Evolutionary conservation across 2,113 vertebrate genomes (phyloP).

Genomic region (Alexandromys fortis): DNA sequence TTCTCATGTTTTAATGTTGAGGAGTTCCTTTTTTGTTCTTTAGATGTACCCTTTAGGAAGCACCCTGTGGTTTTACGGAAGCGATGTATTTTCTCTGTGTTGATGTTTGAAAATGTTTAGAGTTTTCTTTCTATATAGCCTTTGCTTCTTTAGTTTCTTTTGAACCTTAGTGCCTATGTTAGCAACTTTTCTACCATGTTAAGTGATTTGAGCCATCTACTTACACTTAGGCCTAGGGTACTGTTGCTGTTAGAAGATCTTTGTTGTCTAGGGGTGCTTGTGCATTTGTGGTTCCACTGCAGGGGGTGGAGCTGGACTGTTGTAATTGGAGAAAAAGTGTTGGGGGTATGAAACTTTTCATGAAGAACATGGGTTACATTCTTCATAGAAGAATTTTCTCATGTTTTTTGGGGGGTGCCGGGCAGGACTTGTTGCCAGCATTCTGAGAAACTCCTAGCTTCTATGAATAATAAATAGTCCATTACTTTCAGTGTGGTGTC

Average conservation of each 20-base stretch:
- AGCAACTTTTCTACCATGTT: neutral
- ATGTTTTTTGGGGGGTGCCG: neutral
- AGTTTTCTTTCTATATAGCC: neutral
- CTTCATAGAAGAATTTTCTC: neutral
- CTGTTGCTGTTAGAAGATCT: neutral
- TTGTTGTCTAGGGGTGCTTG: neutral
- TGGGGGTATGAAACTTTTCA: neutral
- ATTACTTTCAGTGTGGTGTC: neutral
- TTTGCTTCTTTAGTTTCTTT: constrained; percentile 19
- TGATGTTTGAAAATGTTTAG: neutral
- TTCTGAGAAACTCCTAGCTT: neutral
- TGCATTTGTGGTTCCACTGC: neutral
- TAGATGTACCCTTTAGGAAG: neutral
- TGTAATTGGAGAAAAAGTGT: neutral
- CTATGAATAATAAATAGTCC: neutral
- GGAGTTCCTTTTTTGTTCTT: neutral
- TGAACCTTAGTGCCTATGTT: neutral
- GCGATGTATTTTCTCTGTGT: neutral
- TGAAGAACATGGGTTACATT: neutral
- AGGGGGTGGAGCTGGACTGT: neutral
- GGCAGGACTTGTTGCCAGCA: neutral
- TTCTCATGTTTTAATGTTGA: constrained; percentile 5
- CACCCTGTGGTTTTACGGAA: neutral
- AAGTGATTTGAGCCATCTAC: neutral
- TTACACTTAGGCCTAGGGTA: neutral